These are phyloP conservation scores for Malthinus flaveolus DNA, from an alignment of 2,888 invertebrate genomes.

Conservation along the genomic window DNA sequence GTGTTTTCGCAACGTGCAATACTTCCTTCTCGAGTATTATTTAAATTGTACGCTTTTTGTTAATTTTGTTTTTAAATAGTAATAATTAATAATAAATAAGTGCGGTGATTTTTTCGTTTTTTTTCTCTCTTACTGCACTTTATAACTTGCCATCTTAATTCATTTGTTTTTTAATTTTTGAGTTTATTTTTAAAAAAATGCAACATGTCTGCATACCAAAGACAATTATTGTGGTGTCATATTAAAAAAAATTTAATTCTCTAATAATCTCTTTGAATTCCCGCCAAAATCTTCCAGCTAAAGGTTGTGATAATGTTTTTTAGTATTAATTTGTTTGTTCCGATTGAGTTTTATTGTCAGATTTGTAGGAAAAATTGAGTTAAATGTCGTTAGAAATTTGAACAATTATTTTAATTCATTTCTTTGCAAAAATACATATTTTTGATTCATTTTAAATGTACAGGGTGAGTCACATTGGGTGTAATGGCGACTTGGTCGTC, in stretches of 20 bases:
- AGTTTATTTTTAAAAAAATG: constrained; percentile 33
- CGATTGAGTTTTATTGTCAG: constrained; percentile 24
- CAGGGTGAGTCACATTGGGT: no score
- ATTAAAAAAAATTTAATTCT: constrained; percentile 33
- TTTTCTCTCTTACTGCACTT: neutral
- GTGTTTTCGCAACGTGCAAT: constrained; percentile 52
- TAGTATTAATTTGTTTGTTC: constrained; percentile 44
- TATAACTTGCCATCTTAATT: constrained; percentile 34
- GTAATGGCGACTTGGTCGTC: no score
- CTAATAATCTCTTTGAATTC: constrained; percentile 34
- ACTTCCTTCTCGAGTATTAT: constrained; percentile 52
- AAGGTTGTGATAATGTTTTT: constrained; percentile 54
- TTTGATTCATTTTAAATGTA: no score
- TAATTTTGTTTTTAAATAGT: constrained; percentile 39
- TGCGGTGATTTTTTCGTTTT: constrained; percentile 21
- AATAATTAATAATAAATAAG: constrained; percentile 40
- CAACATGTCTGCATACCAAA: constrained; percentile 52
- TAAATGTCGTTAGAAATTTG: no score
- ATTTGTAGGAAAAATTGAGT: constrained; percentile 5
- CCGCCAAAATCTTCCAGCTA: constrained; percentile 56
- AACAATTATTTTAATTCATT: no score
- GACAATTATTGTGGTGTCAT: constrained; percentile 52
- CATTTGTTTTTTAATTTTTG: constrained; percentile 37
- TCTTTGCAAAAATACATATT: no score
- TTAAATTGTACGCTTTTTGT: constrained; percentile 45